Base-by-base conservation (phyloP, 2,113 vertebrate genomes). In the Corydoras sp. region DNA sequence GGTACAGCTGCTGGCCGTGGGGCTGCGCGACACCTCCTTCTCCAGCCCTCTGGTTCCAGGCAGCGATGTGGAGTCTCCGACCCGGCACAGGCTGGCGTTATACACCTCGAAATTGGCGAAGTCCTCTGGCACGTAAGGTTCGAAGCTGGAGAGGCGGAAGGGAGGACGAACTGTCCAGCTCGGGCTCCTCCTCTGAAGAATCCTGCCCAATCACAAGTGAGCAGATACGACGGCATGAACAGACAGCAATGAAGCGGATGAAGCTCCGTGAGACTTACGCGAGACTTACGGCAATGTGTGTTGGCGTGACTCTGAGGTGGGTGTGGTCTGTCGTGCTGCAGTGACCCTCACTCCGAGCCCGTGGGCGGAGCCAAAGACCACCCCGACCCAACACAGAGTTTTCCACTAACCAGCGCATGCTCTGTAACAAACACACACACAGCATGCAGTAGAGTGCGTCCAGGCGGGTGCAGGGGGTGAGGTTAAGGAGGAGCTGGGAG, bases 51-150 rank as follows among this genome's bases (percentile, higher is more conserved):
- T 59, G 83, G 86, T 63, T 81, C 80, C 77, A 71, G 87, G 83
- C 71, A 91, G 90, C 2, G 86, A 87, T 62, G 83, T 81, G 68
- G 86, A 83, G 76, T 94, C 93, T 9, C 83, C 84, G 66, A 69
- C 77, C 66, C 85, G 85, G 51, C 83, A 76, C 60, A 89, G 79
- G 76, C 90, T 88, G 74, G 96, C 95, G 12, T 99, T 99, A 89
- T 98, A 99, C 86, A 94, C 90, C 78, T 95, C 96, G 84, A 99
- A 99, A 88, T 99, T 95, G 2, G 96, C 96, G 83, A 99, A 99
- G 78, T 97, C 95, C 81, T 96, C 96, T 0, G 95, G 94, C 69
- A 98, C 72, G 0, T 98, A 99, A 72, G 18, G 85, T 76, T 83
- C 88, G 71, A 92, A 89, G 81, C 67, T 77, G 14, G 79, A 79